These are phyloP conservation scores for Drosophila nigrodunni DNA, from an alignment of 1,140 invertebrate genomes.

Conservation along the genomic window DNA sequence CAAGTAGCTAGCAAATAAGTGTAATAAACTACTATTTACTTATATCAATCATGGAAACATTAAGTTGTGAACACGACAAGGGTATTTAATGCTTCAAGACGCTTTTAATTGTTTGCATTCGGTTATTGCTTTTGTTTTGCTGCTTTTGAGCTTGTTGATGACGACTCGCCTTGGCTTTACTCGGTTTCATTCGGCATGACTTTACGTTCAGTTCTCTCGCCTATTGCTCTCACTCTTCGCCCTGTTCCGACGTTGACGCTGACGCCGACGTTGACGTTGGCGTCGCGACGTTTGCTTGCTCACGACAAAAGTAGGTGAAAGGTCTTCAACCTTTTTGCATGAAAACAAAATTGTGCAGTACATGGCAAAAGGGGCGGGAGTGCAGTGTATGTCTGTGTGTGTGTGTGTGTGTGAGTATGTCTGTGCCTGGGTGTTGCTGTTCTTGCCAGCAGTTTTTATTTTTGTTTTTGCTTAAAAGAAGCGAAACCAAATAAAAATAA, in stretches of 20 bases:
- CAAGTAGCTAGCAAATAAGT: neutral
- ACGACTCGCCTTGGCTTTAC: slow-evolving; percentile 3
- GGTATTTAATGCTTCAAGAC: slow-evolving; percentile 19
- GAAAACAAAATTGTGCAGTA: slow-evolving; percentile 76
- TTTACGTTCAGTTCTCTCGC: slow-evolving; percentile 17
- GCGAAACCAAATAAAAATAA: slow-evolving; percentile 54
- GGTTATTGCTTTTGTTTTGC: neutral
- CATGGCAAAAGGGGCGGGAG: slow-evolving; percentile 31
- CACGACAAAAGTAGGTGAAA: slow-evolving; percentile 78
- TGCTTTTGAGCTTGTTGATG: slow-evolving; percentile 26
- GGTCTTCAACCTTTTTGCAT: slow-evolving; percentile 82
- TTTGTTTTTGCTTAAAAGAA: slow-evolving; percentile 3
- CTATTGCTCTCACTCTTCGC: slow-evolving; percentile 25
- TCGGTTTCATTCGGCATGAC: slow-evolving; percentile 6
- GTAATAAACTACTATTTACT: neutral
- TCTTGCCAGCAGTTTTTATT: slow-evolving; percentile 18
- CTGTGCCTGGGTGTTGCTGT: slow-evolving; percentile 10
- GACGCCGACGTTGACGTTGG: neutral
- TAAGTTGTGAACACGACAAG: slow-evolving; percentile 9
- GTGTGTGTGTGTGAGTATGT: slow-evolving; percentile 3
- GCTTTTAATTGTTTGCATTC: neutral
- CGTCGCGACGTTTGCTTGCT: slow-evolving; percentile 16
- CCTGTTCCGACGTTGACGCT: slow-evolving; percentile 23
- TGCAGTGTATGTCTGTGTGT: neutral
- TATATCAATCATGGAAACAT: neutral